phyloP scores from a whole-genome alignment of 2,888 invertebrate genomes.

The Netelia inedita region DNA sequence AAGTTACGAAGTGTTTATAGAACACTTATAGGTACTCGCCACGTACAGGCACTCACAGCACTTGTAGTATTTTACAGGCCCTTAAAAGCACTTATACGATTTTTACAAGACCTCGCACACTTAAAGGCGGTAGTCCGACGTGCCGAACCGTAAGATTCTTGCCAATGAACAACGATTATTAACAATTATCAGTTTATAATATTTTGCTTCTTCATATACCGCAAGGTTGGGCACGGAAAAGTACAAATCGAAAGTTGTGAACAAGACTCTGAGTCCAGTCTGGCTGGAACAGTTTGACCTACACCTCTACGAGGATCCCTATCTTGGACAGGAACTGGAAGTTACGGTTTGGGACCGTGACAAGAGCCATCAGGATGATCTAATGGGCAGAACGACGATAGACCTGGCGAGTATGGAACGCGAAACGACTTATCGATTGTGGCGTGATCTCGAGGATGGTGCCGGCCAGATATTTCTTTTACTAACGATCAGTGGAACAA shows the following conservation, averaged over 20 bases:
- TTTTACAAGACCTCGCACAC: background rate
- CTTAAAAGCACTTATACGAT: background rate
- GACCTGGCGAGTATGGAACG: slow-evolving; percentile 94
- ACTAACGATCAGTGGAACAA: slow-evolving; percentile 97
- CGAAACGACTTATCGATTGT: slow-evolving; percentile 96
- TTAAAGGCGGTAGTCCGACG: no score
- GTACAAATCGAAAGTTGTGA: slow-evolving; percentile 96
- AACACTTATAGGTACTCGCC: background rate
- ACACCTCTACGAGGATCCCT: slow-evolving; percentile 95
- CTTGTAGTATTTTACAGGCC: background rate
- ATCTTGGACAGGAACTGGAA: slow-evolving; percentile 94
- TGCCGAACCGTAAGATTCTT: background rate
- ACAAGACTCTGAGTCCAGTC: slow-evolving; percentile 94
- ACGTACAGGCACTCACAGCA: slow-evolving; percentile 17
- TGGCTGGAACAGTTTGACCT: slow-evolving; percentile 99
- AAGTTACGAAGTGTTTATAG: slow-evolving; percentile 1
- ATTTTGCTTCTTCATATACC: slow-evolving; percentile 1
- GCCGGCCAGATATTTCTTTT: slow-evolving; percentile 94
- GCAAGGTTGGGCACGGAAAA: slow-evolving; percentile 97
- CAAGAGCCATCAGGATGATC: slow-evolving; percentile 93
- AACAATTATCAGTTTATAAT: slow-evolving; percentile 23
- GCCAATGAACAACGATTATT: slow-evolving; percentile 9
- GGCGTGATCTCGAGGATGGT: slow-evolving; percentile 96
- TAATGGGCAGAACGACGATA: slow-evolving; percentile 94
- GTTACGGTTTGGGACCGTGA: slow-evolving; percentile 97